phyloP scores from a whole-genome alignment of 2,797 vertebrate species.

The Sebastes nivosus region DNA sequence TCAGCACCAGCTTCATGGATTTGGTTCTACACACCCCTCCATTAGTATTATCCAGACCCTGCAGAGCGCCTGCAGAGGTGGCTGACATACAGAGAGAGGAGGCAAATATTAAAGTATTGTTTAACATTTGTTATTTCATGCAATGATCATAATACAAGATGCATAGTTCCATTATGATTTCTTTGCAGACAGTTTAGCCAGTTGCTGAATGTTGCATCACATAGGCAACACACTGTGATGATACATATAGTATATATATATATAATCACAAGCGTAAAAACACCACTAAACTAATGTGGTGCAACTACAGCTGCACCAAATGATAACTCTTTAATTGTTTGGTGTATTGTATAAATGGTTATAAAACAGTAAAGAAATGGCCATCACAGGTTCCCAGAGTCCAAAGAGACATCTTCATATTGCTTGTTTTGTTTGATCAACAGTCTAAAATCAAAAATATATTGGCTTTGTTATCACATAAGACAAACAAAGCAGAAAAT shows the following conservation, averaged over 20 bases:
- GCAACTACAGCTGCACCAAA: background rate
- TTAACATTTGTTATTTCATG: background rate
- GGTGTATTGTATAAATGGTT: background rate
- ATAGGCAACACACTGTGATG: background rate
- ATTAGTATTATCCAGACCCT: slow-evolving; percentile 93
- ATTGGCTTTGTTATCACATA: background rate
- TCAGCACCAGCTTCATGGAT: slow-evolving; percentile 98
- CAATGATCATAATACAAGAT: background rate
- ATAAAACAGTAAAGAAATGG: background rate
- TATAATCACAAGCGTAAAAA: background rate
- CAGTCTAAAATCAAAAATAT: background rate
- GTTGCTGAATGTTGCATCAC: slow-evolving; percentile 58
- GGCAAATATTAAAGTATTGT: background rate
- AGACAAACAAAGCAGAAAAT: background rate
- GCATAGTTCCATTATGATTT: slow-evolving; percentile 19
- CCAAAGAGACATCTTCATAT: background rate
- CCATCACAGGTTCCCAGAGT: background rate
- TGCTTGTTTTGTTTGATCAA: background rate
- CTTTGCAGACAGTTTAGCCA: slow-evolving; percentile 26
- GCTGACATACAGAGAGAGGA: slow-evolving; percentile 80
- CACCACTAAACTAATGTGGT: background rate
- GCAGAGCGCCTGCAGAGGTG: slow-evolving; percentile 92
- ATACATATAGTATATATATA: background rate
- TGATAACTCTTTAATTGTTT: background rate
- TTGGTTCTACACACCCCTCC: slow-evolving; percentile 94